Evolutionary conservation across 2,797 vertebrate genomes (phyloP).

Genomic region (Neomorphus geoffroyi): DNA sequence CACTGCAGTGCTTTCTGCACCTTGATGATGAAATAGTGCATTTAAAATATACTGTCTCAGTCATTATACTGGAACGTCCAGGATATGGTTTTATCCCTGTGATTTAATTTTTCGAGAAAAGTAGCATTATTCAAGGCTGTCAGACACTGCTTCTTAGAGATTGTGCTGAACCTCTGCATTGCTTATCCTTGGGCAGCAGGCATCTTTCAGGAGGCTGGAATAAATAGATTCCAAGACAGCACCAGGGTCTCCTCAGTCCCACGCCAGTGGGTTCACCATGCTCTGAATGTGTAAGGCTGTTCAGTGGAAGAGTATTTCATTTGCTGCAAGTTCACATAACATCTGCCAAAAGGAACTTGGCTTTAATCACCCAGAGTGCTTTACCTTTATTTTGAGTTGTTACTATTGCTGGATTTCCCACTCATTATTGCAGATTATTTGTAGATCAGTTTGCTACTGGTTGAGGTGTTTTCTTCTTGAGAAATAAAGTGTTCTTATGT

Average conservation of each 20-base stretch:
- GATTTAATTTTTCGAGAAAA: not conserved
- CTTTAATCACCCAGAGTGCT: not conserved
- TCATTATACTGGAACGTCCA: not conserved
- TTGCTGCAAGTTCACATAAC: not conserved
- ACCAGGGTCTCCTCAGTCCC: not conserved
- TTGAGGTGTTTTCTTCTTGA: not conserved
- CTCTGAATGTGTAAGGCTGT: not conserved
- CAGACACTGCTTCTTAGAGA: not conserved
- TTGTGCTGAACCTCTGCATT: not conserved
- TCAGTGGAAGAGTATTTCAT: not conserved
- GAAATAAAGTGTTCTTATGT: not conserved
- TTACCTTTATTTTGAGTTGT: not conserved
- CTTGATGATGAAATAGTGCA: not conserved
- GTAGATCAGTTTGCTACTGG: not conserved
- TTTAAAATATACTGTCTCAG: not conserved
- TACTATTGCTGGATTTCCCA: not conserved
- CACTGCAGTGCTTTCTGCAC: not conserved
- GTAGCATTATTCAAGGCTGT: not conserved
- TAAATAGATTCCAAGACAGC: not conserved
- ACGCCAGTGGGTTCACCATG: not conserved
- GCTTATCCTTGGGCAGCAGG: rapidly evolving
- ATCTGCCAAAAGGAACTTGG: not conserved
- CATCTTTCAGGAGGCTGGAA: not conserved
- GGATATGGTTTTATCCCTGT: not conserved
- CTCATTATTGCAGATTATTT: not conserved